Conservation (phyloP, 92 coral and sea anemone species). For the Zoanthus solanderi region DNA sequence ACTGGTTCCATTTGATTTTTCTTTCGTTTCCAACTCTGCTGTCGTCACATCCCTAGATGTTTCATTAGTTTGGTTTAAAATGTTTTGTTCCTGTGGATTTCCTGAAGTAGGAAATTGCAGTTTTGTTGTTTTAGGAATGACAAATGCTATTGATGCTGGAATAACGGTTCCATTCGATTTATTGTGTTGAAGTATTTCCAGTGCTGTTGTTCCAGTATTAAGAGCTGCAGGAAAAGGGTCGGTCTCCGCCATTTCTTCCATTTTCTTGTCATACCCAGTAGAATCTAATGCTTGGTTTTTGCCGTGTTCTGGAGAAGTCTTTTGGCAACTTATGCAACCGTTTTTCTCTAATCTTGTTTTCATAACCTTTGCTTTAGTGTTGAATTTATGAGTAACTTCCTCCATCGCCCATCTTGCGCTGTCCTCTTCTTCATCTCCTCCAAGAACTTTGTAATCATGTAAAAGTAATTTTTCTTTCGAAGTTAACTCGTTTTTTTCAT, state of each 20-base stretch:
- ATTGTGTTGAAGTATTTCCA: not conserved
- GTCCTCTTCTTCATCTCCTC: constrained; percentile 31
- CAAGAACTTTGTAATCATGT: constrained; percentile 28
- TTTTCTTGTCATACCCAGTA: not conserved
- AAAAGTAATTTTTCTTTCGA: not conserved
- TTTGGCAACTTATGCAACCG: constrained; percentile 1
- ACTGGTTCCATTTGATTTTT: not conserved
- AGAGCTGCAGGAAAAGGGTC: not conserved
- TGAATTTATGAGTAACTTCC: constrained; percentile 2
- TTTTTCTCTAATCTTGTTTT: not conserved
- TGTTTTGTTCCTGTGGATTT: not conserved
- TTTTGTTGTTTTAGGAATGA: not conserved
- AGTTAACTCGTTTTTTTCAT: not conserved
- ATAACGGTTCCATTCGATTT: not conserved
- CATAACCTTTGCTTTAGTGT: not conserved
- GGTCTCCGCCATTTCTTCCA: not conserved
- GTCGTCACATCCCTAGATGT: not conserved
- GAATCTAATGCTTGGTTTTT: not conserved
- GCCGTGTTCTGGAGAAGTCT: not conserved
- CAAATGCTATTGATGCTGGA: not conserved
- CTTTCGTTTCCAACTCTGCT: not conserved
- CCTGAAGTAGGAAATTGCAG: not conserved
- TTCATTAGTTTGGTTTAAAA: not conserved
- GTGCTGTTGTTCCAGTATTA: too few relatives aligned
- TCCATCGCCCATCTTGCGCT: constrained; percentile 42